Base-by-base conservation (phyloP, 2,113 vertebrate species). In the Cheirogaleus medius region DNA sequence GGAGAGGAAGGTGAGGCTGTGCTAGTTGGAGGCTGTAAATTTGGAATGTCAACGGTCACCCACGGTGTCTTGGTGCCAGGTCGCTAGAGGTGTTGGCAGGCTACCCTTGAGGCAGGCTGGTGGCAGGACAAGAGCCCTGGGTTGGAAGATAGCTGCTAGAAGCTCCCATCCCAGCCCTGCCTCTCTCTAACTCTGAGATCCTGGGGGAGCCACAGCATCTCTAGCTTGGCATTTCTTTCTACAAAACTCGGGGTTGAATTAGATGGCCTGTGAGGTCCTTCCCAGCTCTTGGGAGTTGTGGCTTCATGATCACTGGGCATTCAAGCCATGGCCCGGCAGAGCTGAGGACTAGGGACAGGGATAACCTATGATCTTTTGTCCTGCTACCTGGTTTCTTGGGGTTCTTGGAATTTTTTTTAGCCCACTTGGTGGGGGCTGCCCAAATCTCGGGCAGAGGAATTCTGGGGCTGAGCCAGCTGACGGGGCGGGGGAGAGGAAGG, bases 51-150 rank as follows among this genome's bases (percentile, higher is more conserved):
- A 11, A 0, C 23, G 3, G 27, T 29, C 25, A 9, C 32, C 58
- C 14, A 8, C 0, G 6, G 20, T 11, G 54, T 52, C 73, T 10
- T 21, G 68, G 54, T 3, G 44, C 64, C 34, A 8, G 0, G 1
- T 34, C 2, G 1, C 83, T 10, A 2, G 0, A 34, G 66, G 74
- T 9, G 7, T 2, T 2, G 14, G 12, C 58, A 42, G 37, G n/a
- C 15, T 5, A 34, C 20, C 13, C 9, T 3, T 8, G 39, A 58
- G 56, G 68, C 20, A 29, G 77, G 63, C 32, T 21, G 25, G 37
- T 32, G 27, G 56, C 34, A 27, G 10, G 74, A 58, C 29, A 69
- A 25, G 84, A 39, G 66, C 32, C 0, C 78, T 14, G n/a, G 47
- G 27, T 21, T 44, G 58, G 68, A n/a, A 29, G 87, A 49, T 0